Evolutionary conservation across 2,113 vertebrate genomes (phyloP).

Genomic region (Leuciscus idus): DNA sequence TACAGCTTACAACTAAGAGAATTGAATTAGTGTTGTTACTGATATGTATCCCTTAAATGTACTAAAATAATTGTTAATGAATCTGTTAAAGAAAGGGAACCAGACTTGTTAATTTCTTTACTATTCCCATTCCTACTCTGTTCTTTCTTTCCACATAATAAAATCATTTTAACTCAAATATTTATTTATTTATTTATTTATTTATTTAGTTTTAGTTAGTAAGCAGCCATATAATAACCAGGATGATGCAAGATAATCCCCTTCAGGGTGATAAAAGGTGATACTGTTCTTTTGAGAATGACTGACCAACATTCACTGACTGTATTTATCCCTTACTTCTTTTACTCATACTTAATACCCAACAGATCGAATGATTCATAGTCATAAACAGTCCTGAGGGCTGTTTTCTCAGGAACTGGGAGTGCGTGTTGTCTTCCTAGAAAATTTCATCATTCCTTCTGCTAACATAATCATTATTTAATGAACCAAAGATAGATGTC

Average conservation of each 20-base stretch:
- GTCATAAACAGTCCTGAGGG: neutral
- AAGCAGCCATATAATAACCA: neutral
- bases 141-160: too few relatives aligned
- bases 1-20: neutral
- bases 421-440: neutral
- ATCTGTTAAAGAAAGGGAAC: neutral
- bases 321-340: neutral
- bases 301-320: neutral
- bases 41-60: too few relatives aligned
- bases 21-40: too few relatives aligned
- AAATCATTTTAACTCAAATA: too few relatives aligned
- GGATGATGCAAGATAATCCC: neutral
- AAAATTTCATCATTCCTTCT: slow-evolving; percentile 6
- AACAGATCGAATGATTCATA: neutral
- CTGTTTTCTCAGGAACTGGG: neutral
- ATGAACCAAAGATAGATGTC: neutral
- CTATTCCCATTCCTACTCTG: neutral
- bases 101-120: neutral
- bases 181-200: neutral
- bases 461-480: slow-evolving; percentile 1
- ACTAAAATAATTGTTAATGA: too few relatives aligned
- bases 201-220: neutral
- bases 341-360: neutral
- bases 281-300: neutral
- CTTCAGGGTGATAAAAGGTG: neutral